Evolutionary conservation across 2,888 invertebrate species (phyloP), one percentile per base, ranked within the genome.

Genomic region (Lepidonotus clava): DNA sequence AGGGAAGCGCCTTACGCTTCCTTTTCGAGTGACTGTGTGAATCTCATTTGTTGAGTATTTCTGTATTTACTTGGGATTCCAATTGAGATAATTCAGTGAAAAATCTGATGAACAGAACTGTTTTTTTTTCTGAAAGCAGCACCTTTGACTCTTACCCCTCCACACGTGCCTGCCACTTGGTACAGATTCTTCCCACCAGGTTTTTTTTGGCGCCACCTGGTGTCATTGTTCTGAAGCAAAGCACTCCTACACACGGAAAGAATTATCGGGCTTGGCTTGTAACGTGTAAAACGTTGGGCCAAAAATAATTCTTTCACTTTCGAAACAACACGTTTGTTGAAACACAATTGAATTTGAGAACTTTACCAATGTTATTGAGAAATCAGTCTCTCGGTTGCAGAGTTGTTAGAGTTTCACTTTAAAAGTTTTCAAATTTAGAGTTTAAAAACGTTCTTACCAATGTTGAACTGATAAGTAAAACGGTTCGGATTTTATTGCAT

Each of bases 271-370:
- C 24, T 14, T 18, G 34, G 71, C 71, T 38, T 34, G 18, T 34
- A 21, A n/a, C 71, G 71, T 18, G 8, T 36, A 5, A 24, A 34
- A 21, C 18, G 34, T 18, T 8, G 18, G 46, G 18, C 46, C 46
- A 11, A 8, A 46, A 21, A 11, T 18, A 34, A 71, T 71, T 71
- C 71, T 71, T 71, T 71, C 71, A 71, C 71, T 71, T 71, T 71
- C 71, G 71, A 34, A 18, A 71, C 71, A 71, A 71, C 71, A 71
- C 14, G 38, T 38, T 71, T 71, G 71, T 71, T 71, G 71, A 71
- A 71, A 21, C 71, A 71, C 71, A 71, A 8, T 71, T 71, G 24
- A 61, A 61, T 24, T 61, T 61, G 61, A 61, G 28, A 4, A 32
- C 28, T 61, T 11, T 61, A 61, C 61, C 14, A 61, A 28, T 61